Percentiles rank a stretch among this genome's conserved stretches.
phyloP scores from a whole-genome alignment of 2,113 vertebrate genomes.

The Oreotragus oreotragus region DNA sequence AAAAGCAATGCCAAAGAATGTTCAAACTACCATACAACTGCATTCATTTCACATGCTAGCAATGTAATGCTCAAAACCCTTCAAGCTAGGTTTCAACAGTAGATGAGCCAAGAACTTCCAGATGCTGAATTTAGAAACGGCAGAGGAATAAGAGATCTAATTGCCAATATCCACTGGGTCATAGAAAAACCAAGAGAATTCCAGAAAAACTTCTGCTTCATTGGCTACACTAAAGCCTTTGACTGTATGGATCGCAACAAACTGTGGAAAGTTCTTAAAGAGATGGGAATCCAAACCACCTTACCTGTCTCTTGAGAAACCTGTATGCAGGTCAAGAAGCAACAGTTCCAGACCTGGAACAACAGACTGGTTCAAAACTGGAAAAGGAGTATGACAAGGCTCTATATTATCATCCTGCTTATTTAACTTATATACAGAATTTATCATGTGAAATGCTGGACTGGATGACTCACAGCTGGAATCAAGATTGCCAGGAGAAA shows the following conservation, averaged over 20 bases:
- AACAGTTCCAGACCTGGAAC: not conserved
- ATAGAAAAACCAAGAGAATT: not conserved
- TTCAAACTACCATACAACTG: not conserved
- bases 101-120: not conserved
- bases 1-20: not conserved
- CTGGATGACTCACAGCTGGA: not conserved
- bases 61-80: not conserved
- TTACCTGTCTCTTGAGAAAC: not conserved
- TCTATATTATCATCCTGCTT: not conserved
- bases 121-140: not conserved
- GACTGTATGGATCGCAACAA: not conserved
- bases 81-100: not conserved
- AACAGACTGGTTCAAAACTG: not conserved
- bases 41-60: not conserved
- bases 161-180: not conserved
- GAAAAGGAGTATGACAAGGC: not conserved
- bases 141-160: not conserved
- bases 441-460: not conserved
- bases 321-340: not conserved
- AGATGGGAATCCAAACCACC: not conserved
- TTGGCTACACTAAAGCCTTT: not conserved
- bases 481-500: not conserved
- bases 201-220: not conserved
- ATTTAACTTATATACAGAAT: not conserved
- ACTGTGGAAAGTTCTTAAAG: not conserved